These are phyloP conservation scores for Lophotis ruficrista DNA, from an alignment of 2,113 vertebrate genomes.

Conservation along the genomic window DNA sequence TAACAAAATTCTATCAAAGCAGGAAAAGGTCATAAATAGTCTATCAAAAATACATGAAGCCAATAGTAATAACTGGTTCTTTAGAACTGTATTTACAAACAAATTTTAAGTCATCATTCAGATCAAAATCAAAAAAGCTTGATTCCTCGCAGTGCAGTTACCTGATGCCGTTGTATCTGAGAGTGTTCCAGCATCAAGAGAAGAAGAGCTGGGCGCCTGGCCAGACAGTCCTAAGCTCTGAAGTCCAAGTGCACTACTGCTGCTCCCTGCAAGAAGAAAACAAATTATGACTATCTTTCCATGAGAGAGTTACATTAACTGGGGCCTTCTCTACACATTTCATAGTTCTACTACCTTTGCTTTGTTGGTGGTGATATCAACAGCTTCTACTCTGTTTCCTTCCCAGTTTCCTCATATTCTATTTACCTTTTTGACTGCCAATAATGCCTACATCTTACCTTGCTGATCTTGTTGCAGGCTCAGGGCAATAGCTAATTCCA, in stretches of 20 bases:
- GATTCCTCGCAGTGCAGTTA: slow-evolving; percentile 79
- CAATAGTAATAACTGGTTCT: not conserved
- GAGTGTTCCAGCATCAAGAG: slow-evolving; percentile 94
- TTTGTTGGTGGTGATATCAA: not conserved
- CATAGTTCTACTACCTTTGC: not conserved
- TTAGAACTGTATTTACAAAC: not conserved
- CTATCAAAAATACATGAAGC: not conserved
- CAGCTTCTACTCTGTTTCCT: not conserved
- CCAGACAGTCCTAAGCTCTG: slow-evolving; percentile 96
- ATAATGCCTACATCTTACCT: slow-evolving; percentile 75
- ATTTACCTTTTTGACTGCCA: not conserved
- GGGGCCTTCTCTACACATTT: not conserved
- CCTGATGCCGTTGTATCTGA: slow-evolving; percentile 99
- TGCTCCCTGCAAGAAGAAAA: slow-evolving; percentile 86
- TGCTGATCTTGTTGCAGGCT: slow-evolving; percentile 98
- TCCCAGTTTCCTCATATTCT: not conserved
- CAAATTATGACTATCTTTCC: not conserved
- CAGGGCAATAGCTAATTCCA: slow-evolving; percentile 95
- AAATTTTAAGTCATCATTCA: not conserved
- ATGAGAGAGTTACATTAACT: not conserved
- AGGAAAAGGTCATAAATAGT: not conserved
- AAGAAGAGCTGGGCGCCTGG: slow-evolving; percentile 97
- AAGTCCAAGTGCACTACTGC: slow-evolving; percentile 95
- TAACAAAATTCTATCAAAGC: not conserved
- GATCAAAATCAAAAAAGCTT: not conserved